Conservation (phyloP, 2,888 invertebrate species). For the Ptychoptera contaminata region DNA sequence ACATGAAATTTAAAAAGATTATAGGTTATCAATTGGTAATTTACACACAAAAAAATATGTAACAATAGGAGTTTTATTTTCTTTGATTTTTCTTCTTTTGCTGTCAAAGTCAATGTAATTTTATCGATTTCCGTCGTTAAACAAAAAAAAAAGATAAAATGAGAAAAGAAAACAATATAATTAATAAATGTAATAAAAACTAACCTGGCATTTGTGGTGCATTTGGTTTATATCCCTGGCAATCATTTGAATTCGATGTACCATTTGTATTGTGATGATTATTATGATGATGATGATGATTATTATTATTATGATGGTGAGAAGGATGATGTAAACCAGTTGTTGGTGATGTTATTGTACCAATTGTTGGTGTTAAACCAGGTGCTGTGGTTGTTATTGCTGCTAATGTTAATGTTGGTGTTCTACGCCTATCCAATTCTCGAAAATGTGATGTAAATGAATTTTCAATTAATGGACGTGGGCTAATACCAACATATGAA, state of each 20-base stretch:
- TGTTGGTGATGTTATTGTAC: conserved; percentile 9
- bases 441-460: conserved; percentile 48
- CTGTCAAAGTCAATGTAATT: too few species aligned
- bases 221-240: conserved; percentile 47
- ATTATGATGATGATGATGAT: conserved; percentile 11
- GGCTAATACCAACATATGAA: conserved; percentile 55
- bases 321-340: background rate
- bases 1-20: too few species aligned
- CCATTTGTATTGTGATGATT: conserved; percentile 27
- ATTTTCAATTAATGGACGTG: conserved; percentile 49
- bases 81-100: too few species aligned
- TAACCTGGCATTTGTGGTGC: conserved; percentile 34
- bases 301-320: background rate
- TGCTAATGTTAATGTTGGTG: conserved; percentile 29
- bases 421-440: conserved; percentile 54
- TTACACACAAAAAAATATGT: too few species aligned
- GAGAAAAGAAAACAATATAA: too few species aligned
- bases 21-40: too few species aligned
- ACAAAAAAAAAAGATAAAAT: too few species aligned
- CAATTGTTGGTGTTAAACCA: conserved; percentile 24
- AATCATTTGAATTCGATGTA: conserved; percentile 30
- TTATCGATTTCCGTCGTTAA: too few species aligned
- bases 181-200: conserved; percentile 4
- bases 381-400: conserved; percentile 22
- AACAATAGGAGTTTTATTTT: too few species aligned